These are phyloP conservation scores for Sander lucioperca DNA, from an alignment of 2,113 vertebrate species.

Conservation along the genomic window DNA sequence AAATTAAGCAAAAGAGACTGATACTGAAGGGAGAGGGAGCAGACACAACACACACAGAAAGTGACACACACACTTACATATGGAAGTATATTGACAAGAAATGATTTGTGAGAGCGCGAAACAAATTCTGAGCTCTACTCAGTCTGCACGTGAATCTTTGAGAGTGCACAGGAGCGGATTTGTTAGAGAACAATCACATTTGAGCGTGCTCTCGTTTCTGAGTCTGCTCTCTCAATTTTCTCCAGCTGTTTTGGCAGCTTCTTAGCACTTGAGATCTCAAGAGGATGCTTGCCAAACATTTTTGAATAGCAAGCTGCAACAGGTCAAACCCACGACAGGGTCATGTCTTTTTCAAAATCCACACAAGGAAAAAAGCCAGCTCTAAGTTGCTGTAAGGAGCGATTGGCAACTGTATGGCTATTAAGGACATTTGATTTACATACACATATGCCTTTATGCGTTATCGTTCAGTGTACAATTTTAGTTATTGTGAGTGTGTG, in stretches of 20 bases:
- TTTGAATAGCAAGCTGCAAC: neutral
- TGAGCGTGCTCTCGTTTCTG: neutral
- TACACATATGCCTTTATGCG: neutral
- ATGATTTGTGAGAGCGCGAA: neutral
- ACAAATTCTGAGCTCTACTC: no score
- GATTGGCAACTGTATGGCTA: neutral
- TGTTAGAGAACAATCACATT: neutral
- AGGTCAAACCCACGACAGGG: neutral
- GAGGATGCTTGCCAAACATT: neutral
- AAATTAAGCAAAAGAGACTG: conserved; percentile 83
- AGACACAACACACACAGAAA: conserved; percentile 6
- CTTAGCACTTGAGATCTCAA: neutral
- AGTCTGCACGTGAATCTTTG: no score
- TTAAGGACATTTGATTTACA: neutral
- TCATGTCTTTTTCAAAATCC: neutral
- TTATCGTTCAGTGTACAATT: neutral
- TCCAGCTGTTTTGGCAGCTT: conserved; percentile 9
- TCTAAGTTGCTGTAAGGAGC: neutral
- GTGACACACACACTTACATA: neutral
- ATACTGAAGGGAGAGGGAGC: conserved; percentile 55
- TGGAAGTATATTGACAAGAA: neutral
- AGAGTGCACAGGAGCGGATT: neutral
- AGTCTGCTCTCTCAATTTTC: neutral
- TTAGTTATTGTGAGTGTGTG: neutral
- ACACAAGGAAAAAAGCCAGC: neutral